phyloP scores from a whole-genome alignment of 1,140 invertebrate genomes.

The Limonius californicus region DNA sequence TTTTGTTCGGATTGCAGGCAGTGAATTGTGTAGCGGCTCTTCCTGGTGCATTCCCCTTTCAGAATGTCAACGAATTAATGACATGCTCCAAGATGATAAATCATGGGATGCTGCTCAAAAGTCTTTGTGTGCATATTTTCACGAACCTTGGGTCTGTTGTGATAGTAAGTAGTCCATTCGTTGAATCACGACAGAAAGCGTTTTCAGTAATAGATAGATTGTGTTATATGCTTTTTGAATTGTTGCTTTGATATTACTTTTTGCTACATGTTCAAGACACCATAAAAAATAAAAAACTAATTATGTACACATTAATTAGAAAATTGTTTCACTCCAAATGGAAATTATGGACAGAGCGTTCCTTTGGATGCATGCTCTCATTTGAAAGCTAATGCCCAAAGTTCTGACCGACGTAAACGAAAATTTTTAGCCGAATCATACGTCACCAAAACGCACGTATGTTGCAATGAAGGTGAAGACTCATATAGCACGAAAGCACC shows the following conservation, averaged over 20 bases:
- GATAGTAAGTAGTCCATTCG: neutral
- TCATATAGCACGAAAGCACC: neutral
- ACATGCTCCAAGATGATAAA: neutral
- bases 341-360: neutral
- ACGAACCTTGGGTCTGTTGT: neutral
- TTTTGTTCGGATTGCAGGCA: neutral
- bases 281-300: too few relatives aligned
- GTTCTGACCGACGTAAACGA: neutral
- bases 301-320: too few relatives aligned
- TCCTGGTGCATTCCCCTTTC: neutral
- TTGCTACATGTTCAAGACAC: too few relatives aligned
- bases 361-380: neutral
- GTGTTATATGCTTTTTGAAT: neutral
- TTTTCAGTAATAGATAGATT: too few relatives aligned
- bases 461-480: slow-evolving; percentile 1
- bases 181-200: too few relatives aligned
- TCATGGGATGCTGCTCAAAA: neutral
- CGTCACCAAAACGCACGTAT: neutral
- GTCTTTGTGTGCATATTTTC: neutral
- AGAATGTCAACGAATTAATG: neutral
- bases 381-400: neutral
- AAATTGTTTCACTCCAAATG: neutral
- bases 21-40: neutral
- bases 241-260: too few relatives aligned
- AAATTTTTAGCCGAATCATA: neutral